A percentile compares a stretch with the other conserved stretches of the same genome.
Conservation (phyloP, 2,113 vertebrate genomes). For the Pachypanchax playfairii region DNA sequence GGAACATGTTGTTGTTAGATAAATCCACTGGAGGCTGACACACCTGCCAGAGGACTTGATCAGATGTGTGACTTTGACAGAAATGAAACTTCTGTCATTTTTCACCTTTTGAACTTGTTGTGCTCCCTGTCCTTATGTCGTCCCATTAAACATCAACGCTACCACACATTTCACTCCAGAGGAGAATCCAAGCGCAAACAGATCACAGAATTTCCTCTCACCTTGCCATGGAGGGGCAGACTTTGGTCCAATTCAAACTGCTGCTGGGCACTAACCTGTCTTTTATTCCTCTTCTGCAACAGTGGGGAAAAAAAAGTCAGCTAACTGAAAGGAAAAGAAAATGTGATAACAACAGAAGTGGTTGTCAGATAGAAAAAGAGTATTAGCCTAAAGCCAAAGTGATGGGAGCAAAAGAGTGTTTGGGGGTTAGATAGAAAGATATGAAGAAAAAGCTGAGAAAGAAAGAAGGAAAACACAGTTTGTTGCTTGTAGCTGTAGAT, state of each 20-base stretch:
- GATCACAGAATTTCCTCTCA: conserved; percentile 44
- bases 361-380: conserved; percentile 47
- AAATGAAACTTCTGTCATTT: conserved; percentile 26
- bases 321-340: conserved; percentile 18
- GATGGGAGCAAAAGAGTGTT: conserved; percentile 35
- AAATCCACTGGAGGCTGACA: conserved; percentile 1
- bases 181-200: conserved; percentile 32
- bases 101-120: conserved; percentile 18
- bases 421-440: conserved; percentile 27
- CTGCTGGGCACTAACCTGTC: conserved; percentile 34
- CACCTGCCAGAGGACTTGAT: conserved; percentile 14
- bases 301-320: conserved; percentile 10
- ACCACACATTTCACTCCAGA: conserved; percentile 26
- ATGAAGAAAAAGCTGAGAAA: conserved; percentile 13
- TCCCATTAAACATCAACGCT: conserved; percentile 10
- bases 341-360: conserved; percentile 43
- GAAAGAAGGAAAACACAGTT: conserved; percentile 25
- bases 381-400: conserved; percentile 56
- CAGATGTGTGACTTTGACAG: conserved; percentile 14
- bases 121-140: conserved; percentile 4
- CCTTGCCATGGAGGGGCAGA: conserved; percentile 12
- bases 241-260: conserved; percentile 38
- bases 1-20: not conserved
- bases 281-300: conserved; percentile 22
- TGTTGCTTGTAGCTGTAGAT: conserved; percentile 62